Evolutionary conservation across 1,140 invertebrate species (phyloP).

Genomic region (Lamellibrachia luymesi): DNA sequence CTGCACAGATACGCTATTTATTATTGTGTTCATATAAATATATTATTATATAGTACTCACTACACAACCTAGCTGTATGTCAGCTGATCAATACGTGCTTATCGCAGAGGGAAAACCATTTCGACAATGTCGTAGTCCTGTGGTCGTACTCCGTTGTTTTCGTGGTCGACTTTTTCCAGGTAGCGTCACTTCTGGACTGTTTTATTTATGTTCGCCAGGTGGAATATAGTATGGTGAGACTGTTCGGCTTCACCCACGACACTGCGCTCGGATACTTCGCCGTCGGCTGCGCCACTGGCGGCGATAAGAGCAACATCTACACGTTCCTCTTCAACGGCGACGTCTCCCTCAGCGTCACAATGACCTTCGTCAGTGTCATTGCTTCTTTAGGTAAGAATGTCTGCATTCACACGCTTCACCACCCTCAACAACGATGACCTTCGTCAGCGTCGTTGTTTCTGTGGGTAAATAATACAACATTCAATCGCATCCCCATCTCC

Average conservation of each 20-base stretch:
- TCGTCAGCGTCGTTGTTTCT: neutral
- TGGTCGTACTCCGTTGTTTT: too few relatives aligned
- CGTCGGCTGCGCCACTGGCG: constrained; percentile 85
- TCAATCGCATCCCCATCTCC: too few relatives aligned
- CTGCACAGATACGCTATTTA: too few relatives aligned
- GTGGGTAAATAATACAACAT: too few relatives aligned
- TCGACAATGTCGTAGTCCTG: neutral
- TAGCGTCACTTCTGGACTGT: neutral
- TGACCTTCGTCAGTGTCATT: constrained; percentile 88
- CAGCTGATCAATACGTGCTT: neutral
- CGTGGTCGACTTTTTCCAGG: too few relatives aligned
- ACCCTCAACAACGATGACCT: neutral
- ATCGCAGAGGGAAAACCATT: neutral
- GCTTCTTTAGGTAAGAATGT: constrained; percentile 70
- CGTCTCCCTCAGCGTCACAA: constrained; percentile 83
- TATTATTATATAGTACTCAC: neutral
- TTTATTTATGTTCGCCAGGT: constrained; percentile 11
- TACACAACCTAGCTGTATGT: neutral
- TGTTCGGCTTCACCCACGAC: constrained; percentile 24
- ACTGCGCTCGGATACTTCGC: constrained; percentile 79
- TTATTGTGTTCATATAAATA: too few relatives aligned
- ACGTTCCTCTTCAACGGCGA: constrained; percentile 84
- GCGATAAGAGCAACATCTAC: constrained; percentile 95
- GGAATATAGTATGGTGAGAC: constrained; percentile 21
- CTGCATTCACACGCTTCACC: neutral